phyloP scores from a whole-genome alignment of 2,888 invertebrate species.

The Lasioglossum marginatum region DNA sequence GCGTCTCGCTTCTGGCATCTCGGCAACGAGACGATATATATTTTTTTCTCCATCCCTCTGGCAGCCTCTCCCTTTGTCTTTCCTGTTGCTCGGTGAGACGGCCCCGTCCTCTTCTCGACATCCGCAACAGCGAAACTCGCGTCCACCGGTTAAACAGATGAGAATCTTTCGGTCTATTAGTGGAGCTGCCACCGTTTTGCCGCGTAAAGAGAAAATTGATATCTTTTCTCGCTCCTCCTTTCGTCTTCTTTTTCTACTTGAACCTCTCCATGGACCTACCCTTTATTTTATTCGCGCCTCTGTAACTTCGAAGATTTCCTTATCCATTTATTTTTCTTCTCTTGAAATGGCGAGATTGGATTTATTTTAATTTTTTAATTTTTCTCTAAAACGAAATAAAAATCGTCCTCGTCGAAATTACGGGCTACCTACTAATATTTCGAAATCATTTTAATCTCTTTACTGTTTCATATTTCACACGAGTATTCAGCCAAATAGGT shows the following conservation, averaged over 20 bases:
- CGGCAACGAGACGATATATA: conserved; percentile 75
- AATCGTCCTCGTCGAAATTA: too few species aligned
- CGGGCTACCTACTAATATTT: too few species aligned
- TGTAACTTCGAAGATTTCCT: not conserved
- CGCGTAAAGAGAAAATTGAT: conserved; percentile 79
- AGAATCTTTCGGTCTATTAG: conserved; percentile 82
- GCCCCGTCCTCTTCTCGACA: conserved; percentile 17
- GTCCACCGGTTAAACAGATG: conserved; percentile 75
- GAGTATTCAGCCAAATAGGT: too few species aligned
- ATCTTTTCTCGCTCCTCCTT: conserved; percentile 74
- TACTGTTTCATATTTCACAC: too few species aligned
- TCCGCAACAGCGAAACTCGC: conserved; percentile 22
- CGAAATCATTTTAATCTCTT: too few species aligned
- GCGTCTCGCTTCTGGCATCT: conserved; percentile 80
- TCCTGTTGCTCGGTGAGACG: conserved; percentile 34
- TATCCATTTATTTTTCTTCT: not conserved
- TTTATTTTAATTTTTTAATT: not conserved
- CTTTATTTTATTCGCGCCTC: conserved; percentile 17
- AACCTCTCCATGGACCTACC: not conserved
- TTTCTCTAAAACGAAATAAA: too few species aligned
- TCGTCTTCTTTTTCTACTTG: conserved; percentile 29
- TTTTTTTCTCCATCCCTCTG: conserved; percentile 55
- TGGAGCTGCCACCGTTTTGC: conserved; percentile 78
- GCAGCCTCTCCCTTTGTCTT: conserved; percentile 46
- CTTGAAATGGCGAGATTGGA: not conserved